Evolutionary conservation across 2,113 vertebrate species (phyloP).

Genomic region (Myiopsitta monachus): DNA sequence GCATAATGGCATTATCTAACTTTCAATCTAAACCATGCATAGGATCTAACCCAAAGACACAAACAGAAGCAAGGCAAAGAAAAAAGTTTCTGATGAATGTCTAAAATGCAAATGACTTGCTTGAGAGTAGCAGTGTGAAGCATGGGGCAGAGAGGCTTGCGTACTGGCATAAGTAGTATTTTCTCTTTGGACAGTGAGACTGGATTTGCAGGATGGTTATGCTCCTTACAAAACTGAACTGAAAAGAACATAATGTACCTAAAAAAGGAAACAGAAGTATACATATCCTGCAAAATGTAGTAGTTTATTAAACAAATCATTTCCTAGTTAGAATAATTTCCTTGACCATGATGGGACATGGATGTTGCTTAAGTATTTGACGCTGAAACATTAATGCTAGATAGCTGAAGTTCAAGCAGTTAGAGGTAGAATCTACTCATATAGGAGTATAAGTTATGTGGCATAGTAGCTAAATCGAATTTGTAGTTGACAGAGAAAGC

Average conservation of each 20-base stretch:
- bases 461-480: background rate
- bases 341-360: slow-evolving; percentile 12
- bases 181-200: background rate
- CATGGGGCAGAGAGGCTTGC: background rate
- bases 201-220: background rate
- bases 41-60: background rate
- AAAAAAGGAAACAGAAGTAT: slow-evolving; percentile 8
- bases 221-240: background rate
- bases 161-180: background rate
- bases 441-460: background rate
- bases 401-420: background rate
- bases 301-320: slow-evolving; percentile 65
- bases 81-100: background rate
- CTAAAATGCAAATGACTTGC: background rate
- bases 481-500: background rate
- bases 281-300: slow-evolving; percentile 45
- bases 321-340: slow-evolving; percentile 37
- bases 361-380: slow-evolving; percentile 23
- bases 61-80: background rate
- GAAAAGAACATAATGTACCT: slow-evolving; percentile 30
- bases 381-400: background rate
- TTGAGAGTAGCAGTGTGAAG: background rate
- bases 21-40: background rate
- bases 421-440: background rate
- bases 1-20: background rate